These are phyloP conservation scores for Megaleporinus macrocephalus DNA, from an alignment of 2,113 vertebrate genomes.

Conservation along the genomic window DNA sequence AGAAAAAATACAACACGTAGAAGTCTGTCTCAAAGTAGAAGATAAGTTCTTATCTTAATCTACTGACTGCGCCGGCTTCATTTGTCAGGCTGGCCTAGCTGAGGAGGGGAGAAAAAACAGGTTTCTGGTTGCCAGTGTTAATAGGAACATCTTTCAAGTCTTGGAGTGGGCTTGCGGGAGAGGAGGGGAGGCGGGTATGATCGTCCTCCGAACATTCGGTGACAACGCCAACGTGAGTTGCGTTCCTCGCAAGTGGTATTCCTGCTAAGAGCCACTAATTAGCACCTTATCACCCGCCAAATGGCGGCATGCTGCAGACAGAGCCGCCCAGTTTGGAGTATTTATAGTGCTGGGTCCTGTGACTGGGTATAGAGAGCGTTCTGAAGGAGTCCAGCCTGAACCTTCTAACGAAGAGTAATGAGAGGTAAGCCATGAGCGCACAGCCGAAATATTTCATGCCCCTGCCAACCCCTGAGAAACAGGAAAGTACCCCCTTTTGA, in stretches of 20 bases:
- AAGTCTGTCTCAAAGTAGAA: constrained; percentile 91
- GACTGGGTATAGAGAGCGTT: constrained; percentile 46
- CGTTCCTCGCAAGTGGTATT: constrained; percentile 77
- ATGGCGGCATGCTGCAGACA: constrained; percentile 72
- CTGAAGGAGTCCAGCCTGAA: constrained; percentile 35
- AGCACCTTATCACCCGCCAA: constrained; percentile 81
- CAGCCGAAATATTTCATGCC: constrained; percentile 32
- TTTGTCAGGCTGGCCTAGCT: constrained; percentile 92
- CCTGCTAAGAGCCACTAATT: constrained; percentile 81
- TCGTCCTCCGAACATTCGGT: constrained; percentile 83
- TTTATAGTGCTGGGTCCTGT: constrained; percentile 70
- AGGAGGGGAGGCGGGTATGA: constrained; percentile 61
- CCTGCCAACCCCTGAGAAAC: constrained; percentile 36
- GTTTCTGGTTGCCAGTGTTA: constrained; percentile 88
- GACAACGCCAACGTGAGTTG: constrained; percentile 82
- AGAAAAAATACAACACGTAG: constrained; percentile 91
- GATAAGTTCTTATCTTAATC: constrained; percentile 99
- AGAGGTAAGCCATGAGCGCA: constrained; percentile 50
- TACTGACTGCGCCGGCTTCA: constrained; percentile 96
- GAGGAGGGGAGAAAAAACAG: constrained; percentile 78
- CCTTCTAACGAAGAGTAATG: constrained; percentile 43
- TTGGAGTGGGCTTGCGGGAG: constrained; percentile 81
- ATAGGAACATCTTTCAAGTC: constrained; percentile 89
- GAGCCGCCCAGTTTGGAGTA: constrained; percentile 67
- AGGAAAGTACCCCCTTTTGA: constrained; percentile 39